Evolutionary conservation across 2,888 invertebrate genomes (phyloP).

Genomic region (Leptopterna dolabrata): DNA sequence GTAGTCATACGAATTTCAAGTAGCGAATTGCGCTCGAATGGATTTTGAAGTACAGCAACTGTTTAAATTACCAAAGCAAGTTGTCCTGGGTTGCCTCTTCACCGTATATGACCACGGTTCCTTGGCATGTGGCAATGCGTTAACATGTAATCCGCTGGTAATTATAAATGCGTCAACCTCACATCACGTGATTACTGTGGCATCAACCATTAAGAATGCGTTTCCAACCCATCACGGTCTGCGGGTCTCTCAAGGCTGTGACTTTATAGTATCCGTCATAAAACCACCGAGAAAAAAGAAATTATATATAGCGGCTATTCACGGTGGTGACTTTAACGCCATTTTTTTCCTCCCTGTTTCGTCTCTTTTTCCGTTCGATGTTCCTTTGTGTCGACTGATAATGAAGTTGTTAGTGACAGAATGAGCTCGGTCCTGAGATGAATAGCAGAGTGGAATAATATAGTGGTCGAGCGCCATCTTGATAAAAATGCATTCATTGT

Average conservation of each 20-base stretch:
- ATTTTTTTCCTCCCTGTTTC: background rate
- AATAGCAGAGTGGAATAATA: background rate
- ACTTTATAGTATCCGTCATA: background rate
- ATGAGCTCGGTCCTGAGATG: background rate
- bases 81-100: too few species aligned
- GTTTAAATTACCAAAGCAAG: too few species aligned
- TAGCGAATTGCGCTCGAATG: too few species aligned
- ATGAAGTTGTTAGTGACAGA: constrained; percentile 4
- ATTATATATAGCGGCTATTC: constrained; percentile 10
- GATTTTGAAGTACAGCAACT: too few species aligned
- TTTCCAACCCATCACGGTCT: background rate
- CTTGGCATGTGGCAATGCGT: too few species aligned
- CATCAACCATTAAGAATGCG: background rate
- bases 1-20: too few species aligned
- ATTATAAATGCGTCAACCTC: background rate
- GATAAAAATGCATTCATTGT: too few species aligned
- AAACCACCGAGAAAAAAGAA: background rate
- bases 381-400: background rate
- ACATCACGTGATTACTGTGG: background rate
- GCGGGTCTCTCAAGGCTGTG: background rate
- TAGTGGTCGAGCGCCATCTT: background rate
- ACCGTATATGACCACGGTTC: too few species aligned
- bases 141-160: background rate
- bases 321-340: constrained; percentile 13
- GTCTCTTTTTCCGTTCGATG: background rate